Conservation (phyloP, 2,888 invertebrate species). For the Oscheius sp. region DNA sequence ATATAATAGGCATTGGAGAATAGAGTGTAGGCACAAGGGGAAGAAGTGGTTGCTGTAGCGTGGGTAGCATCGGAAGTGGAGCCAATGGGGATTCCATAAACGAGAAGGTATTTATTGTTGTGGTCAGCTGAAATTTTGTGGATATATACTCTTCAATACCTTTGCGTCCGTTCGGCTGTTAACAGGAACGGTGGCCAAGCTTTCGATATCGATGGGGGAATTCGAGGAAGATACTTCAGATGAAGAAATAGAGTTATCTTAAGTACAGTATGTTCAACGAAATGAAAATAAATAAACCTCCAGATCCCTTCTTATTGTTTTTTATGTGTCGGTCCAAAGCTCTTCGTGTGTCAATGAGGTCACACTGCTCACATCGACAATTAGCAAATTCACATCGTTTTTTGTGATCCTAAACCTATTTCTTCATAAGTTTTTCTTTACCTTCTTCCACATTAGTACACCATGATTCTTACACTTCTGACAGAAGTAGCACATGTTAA, state of each 20-base stretch:
- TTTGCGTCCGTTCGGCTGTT: no score
- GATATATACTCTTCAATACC: background rate
- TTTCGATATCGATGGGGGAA: constrained; percentile 10
- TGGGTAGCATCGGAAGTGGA: background rate
- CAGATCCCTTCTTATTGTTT: constrained; percentile 25
- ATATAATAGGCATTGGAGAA: constrained; percentile 15
- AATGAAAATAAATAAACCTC: background rate
- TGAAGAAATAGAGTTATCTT: constrained; percentile 16
- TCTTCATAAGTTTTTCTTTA: constrained; percentile 5
- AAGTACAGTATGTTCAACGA: background rate
- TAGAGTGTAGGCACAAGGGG: constrained; percentile 8
- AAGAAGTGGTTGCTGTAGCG: background rate
- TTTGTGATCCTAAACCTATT: constrained; percentile 59
- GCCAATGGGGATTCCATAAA: background rate
- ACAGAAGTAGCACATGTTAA: constrained; percentile 65
- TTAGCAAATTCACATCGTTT: constrained; percentile 59
- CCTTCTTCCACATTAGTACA: constrained; percentile 66
- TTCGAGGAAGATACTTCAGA: constrained; percentile 24
- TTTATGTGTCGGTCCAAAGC: constrained; percentile 66
- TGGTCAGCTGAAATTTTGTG: background rate
- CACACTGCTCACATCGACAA: constrained; percentile 63
- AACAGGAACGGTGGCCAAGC: background rate
- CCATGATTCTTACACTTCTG: constrained; percentile 69
- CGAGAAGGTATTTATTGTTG: background rate
- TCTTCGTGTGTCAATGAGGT: constrained; percentile 63